These are phyloP conservation scores for Macrobrachium rosenbergii DNA, from an alignment of 1,140 invertebrate species.

Conservation along the genomic window DNA sequence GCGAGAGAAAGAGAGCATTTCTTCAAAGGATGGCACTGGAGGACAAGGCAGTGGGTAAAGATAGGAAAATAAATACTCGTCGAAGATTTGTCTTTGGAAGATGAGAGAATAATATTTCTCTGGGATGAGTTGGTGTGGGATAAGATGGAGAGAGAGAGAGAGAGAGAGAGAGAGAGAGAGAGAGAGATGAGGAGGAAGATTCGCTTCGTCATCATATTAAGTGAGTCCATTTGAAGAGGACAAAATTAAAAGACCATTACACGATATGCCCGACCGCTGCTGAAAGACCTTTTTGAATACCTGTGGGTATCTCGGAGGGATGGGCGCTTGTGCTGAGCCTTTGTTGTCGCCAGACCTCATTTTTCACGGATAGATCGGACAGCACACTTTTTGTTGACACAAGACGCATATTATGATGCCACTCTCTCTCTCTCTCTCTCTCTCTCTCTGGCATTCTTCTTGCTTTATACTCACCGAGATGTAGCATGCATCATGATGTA, in stretches of 20 bases:
- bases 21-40: too few species aligned
- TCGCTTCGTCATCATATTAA: slow-evolving; percentile 57
- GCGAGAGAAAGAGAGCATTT: too few species aligned
- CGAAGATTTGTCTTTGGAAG: too few species aligned
- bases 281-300: slow-evolving; percentile 25
- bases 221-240: slow-evolving; percentile 60
- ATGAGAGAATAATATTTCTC: too few species aligned
- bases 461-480: neutral
- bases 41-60: too few species aligned
- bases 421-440: slow-evolving; percentile 19
- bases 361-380: neutral
- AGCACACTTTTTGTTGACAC: too few species aligned
- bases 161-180: too few species aligned
- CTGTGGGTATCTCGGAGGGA: neutral
- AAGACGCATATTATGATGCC: too few species aligned
- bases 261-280: slow-evolving; percentile 41
- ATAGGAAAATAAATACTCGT: too few species aligned
- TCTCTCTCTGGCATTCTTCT: slow-evolving; percentile 7
- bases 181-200: neutral
- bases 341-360: neutral
- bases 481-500: too few species aligned
- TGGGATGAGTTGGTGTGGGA: too few species aligned
- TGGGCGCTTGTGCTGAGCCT: neutral
- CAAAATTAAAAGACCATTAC: slow-evolving; percentile 61
- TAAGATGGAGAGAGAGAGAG: too few species aligned